Conservation (phyloP, 2,113 vertebrate genomes). For the Pituophis catenifer region DNA sequence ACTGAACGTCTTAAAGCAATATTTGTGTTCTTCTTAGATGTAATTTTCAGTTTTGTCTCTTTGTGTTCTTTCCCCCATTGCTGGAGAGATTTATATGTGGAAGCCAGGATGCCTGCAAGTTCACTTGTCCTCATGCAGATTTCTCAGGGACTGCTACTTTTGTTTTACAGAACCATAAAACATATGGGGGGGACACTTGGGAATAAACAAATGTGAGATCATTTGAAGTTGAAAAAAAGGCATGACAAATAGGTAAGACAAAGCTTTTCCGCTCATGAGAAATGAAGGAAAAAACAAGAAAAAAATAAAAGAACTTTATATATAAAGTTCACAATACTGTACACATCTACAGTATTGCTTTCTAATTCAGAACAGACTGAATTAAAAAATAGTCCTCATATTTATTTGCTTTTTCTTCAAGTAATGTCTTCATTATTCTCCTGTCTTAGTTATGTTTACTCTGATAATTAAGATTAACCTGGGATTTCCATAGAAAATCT, state of each 20-base stretch:
- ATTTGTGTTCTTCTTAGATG: slow-evolving; percentile 8
- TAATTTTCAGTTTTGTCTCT: slow-evolving; percentile 12
- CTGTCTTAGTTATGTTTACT: neutral
- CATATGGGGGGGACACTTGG: neutral
- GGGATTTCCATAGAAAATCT: neutral
- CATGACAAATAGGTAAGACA: slow-evolving; percentile 4
- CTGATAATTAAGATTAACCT: neutral
- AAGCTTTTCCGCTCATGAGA: neutral
- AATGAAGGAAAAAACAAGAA: neutral
- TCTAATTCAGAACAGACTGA: neutral
- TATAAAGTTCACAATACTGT: neutral
- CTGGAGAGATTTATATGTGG: slow-evolving; percentile 14
- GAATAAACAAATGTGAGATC: slow-evolving; percentile 10
- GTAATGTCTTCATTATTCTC: neutral
- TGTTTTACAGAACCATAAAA: neutral
- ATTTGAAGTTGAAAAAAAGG: slow-evolving; percentile 6
- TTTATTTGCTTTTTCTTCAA: neutral
- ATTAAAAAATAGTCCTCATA: neutral
- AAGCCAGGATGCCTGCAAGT: slow-evolving; percentile 19
- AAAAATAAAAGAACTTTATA: neutral
- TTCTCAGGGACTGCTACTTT: slow-evolving; percentile 5
- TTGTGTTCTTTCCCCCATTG: slow-evolving; percentile 14
- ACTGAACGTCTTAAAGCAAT: neutral
- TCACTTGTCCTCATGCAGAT: slow-evolving; percentile 10
- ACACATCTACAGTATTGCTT: neutral